Evolutionary conservation across 2,797 vertebrate genomes (phyloP).

Genomic region (Cygnus olor): DNA sequence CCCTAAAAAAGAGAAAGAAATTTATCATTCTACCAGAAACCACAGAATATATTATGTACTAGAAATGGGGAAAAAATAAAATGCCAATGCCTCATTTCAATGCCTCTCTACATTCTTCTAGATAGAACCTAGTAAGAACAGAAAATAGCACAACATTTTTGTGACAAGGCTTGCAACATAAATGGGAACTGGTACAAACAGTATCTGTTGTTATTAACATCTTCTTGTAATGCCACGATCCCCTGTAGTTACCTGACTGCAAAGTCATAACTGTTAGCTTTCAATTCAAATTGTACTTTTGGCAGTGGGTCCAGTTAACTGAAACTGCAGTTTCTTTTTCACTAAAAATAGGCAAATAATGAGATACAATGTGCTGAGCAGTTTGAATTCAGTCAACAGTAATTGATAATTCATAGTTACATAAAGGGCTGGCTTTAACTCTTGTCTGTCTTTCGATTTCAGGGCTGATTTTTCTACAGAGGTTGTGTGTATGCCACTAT

Average conservation of each 20-base stretch:
- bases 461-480: background rate
- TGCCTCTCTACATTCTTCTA: background rate
- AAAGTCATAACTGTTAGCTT: conserved; percentile 43
- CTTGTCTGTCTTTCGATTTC: background rate
- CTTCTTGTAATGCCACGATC: background rate
- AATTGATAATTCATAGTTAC: background rate
- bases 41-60: background rate
- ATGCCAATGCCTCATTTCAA: conserved; percentile 28
- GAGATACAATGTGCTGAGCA: background rate
- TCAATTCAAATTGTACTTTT: conserved; percentile 13
- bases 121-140: conserved; percentile 52
- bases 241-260: background rate
- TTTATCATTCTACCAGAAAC: background rate
- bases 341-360: conserved; percentile 45
- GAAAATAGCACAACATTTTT: conserved; percentile 51
- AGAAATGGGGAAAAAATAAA: conserved; percentile 31
- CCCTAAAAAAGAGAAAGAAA: background rate
- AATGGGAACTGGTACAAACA: background rate
- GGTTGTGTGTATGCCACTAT: background rate
- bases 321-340: conserved; percentile 22
- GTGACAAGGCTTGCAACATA: conserved; percentile 21
- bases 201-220: background rate
- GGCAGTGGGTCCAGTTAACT: background rate
- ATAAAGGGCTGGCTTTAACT: background rate
- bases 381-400: conserved; percentile 20